These are phyloP conservation scores for Amiota communis DNA, from an alignment of 2,888 invertebrate genomes.

Conservation along the genomic window DNA sequence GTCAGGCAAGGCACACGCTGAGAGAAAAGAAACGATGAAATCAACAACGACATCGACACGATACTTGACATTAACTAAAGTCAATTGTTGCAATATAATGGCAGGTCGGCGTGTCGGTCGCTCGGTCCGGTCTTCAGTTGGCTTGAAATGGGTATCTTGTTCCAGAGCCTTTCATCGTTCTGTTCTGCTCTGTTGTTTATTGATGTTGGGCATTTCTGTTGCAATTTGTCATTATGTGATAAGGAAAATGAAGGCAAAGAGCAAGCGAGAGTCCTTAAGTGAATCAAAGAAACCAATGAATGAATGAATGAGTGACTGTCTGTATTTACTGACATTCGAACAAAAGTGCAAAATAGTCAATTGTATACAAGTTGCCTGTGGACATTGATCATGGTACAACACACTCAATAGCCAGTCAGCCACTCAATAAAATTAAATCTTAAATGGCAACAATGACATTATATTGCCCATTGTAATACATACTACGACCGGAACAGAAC, in stretches of 20 bases:
- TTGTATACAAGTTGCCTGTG: neutral
- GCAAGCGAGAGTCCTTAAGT: too few species aligned
- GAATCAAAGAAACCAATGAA: too few species aligned
- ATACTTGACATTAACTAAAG: constrained; percentile 9
- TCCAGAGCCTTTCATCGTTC: neutral
- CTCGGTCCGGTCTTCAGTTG: neutral
- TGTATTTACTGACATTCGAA: neutral
- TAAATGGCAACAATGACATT: neutral
- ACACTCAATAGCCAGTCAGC: constrained; percentile 18
- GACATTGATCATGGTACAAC: neutral
- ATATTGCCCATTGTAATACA: too few species aligned
- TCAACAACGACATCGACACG: too few species aligned
- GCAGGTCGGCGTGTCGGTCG: neutral
- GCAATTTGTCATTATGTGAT: constrained; percentile 13
- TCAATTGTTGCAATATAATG: constrained; percentile 14
- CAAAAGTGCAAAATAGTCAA: constrained; percentile 16
- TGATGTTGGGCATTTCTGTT: constrained; percentile 5
- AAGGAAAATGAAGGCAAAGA: too few species aligned
- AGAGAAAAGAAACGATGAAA: neutral
- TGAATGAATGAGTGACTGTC: too few species aligned
- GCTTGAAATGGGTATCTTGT: neutral
- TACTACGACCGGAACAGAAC: too few species aligned
- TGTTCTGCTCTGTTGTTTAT: neutral
- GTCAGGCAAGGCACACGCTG: neutral
- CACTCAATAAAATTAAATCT: constrained; percentile 22